Evolutionary conservation across 1,140 invertebrate genomes (phyloP), one percentile per base, ranked within the genome.

Genomic region (Bombus polaris): DNA sequence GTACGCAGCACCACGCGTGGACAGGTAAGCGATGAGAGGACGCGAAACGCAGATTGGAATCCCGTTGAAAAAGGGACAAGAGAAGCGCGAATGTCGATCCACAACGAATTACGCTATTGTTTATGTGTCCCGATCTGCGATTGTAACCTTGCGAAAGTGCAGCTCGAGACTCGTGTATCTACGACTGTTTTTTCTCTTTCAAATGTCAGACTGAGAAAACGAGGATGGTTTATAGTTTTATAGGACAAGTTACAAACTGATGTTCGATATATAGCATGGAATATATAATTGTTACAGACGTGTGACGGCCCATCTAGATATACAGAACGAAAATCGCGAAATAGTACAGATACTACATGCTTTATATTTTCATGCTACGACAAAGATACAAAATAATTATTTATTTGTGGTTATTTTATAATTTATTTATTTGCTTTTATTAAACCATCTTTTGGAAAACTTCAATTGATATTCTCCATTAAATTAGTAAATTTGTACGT

Each of bases 1-100:
- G 32, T 35, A 37, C 62, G 71, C 39, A 18, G 35, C 37, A 22
- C 68, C 22, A 4, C 70, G 70, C 22, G 44, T 25, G 73, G 74
- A 75, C 47, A 76, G 74, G 47, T 76, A 35, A 28, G 47, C 74
- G 47, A 76, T 57, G 39, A 73, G 74, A 57, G 47, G 53, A 6
- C 74, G 25, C 47, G 74, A 37, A 76, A 76, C 25, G 74, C 74
- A 39, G 74, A 76, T 76, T 76, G 74, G 74, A 75, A 75, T 25
- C 18, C 3, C 32, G 73, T 8, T 59, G 47, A 57, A 76, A 76
- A 57, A 76, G 10, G 25, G 39, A 22, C 6, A 32, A 32, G 28
- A 44, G 42, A 3, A 44, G n/a, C 13, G 37, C 18, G 15, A 6
- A n/a, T 22, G 42, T 44, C 71, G 71, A 73, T 73, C 15, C 39